Conservation (phyloP, 2,888 invertebrate genomes). For the Psylliodes chrysocephalus region DNA sequence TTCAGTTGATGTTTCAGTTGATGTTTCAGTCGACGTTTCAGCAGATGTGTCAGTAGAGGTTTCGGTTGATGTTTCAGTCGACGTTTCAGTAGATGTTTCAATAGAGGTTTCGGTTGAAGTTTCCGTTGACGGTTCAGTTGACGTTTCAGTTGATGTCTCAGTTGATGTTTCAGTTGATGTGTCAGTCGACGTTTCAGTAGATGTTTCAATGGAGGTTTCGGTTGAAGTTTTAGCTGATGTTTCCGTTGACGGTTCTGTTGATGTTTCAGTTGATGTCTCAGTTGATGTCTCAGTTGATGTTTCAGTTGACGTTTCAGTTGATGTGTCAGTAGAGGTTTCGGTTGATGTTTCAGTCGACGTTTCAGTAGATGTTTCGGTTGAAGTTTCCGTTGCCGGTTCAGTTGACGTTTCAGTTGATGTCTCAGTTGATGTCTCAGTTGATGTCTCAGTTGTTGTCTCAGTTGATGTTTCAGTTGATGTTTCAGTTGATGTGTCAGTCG, state of each 20-base stretch:
- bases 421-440: neutral
- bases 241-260: no score
- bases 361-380: neutral
- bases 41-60: no score
- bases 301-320: no score
- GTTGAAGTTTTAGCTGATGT: no score
- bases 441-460: neutral
- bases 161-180: neutral
- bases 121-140: neutral
- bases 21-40: no score
- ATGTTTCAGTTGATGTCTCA: no score
- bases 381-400: neutral
- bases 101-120: neutral
- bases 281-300: no score
- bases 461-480: neutral
- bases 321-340: no score
- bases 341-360: neutral
- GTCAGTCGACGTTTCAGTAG: no score
- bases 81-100: neutral
- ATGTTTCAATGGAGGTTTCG: no score
- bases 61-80: neutral
- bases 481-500: neutral
- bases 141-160: neutral
- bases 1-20: neutral
- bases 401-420: neutral